Evolutionary conservation across 2,113 vertebrate species (phyloP).

Genomic region (Crocuta crocuta): DNA sequence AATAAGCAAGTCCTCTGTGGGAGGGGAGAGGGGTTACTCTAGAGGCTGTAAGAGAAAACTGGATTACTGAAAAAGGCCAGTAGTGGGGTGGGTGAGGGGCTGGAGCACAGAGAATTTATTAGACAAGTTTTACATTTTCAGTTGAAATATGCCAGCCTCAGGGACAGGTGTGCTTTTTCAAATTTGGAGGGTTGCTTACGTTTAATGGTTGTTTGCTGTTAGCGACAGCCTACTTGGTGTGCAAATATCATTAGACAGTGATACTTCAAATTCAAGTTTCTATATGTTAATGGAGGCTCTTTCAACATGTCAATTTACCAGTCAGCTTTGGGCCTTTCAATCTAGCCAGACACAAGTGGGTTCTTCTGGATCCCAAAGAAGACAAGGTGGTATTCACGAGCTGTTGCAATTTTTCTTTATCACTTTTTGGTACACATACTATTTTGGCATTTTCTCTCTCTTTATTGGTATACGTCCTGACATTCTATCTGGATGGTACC

Average conservation of each 20-base stretch:
- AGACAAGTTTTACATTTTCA: background rate
- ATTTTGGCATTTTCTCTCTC: background rate
- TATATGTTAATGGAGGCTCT: slow-evolving; percentile 8
- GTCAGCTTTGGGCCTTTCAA: background rate
- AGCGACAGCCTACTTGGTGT: background rate
- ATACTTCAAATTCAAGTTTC: background rate
- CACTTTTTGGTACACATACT: background rate
- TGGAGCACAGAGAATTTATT: background rate
- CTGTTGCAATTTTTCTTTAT: background rate
- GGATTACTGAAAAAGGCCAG: background rate
- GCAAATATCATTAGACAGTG: background rate
- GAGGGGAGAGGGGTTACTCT: background rate
- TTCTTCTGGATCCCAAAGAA: slow-evolving; percentile 7
- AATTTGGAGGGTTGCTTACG: background rate
- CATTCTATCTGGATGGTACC: background rate
- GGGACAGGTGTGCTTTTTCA: slow-evolving; percentile 44
- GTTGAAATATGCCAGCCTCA: background rate
- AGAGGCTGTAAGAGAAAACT: background rate
- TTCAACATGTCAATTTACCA: slow-evolving; percentile 15
- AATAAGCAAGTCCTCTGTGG: background rate
- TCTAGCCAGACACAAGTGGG: background rate
- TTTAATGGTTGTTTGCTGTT: background rate
- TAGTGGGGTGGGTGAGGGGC: background rate
- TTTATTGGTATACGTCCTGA: background rate
- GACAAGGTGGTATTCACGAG: background rate